These are phyloP conservation scores for Sciurus niger DNA, from an alignment of 2,113 vertebrate genomes.

Conservation along the genomic window DNA sequence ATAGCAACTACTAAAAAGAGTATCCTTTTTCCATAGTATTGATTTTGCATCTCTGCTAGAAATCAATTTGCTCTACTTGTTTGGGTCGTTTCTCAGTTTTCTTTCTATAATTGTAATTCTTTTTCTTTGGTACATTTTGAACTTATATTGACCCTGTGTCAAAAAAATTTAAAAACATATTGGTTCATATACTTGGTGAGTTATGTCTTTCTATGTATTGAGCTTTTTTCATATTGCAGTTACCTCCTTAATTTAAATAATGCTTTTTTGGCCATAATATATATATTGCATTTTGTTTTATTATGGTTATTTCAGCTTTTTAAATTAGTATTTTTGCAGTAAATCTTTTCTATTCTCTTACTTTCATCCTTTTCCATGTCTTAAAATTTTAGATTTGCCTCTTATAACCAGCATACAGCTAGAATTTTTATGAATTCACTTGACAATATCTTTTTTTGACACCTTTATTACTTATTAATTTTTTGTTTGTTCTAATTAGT, in stretches of 20 bases:
- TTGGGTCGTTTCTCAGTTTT: neutral
- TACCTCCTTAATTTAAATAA: neutral
- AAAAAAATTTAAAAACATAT: neutral
- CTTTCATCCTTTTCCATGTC: neutral
- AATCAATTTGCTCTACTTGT: neutral
- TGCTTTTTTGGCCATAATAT: neutral
- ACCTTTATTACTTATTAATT: no score
- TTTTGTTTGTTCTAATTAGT: no score
- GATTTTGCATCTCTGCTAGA: neutral
- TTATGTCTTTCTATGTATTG: neutral
- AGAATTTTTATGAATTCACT: neutral
- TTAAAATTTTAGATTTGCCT: neutral
- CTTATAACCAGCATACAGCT: neutral
- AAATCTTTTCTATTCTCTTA: neutral
- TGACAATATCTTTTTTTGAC: neutral
- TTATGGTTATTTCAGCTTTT: neutral
- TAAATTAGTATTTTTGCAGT: neutral
- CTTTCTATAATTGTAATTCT: neutral
- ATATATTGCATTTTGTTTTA: neutral
- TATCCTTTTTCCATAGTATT: neutral
- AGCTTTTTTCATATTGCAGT: neutral
- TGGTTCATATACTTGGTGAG: neutral
- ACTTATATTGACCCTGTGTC: neutral
- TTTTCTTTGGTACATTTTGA: neutral
- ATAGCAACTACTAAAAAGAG: neutral